Evolutionary conservation across 2,113 vertebrate genomes (phyloP).

Genomic region (Atherinomorus stipes): DNA sequence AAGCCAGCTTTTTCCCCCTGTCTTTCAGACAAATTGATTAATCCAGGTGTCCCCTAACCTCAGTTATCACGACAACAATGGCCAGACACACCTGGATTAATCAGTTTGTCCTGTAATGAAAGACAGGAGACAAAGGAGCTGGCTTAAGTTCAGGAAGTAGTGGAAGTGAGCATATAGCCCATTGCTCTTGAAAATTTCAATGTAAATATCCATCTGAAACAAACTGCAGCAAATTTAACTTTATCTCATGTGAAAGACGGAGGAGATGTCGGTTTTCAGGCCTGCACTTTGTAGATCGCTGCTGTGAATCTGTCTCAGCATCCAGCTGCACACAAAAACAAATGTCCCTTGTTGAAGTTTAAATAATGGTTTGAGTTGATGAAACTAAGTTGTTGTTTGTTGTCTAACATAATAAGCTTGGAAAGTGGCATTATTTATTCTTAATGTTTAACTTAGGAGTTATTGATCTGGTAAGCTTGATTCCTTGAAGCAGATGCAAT

Average conservation of each 20-base stretch:
- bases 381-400: neutral
- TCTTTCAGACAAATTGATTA: no score
- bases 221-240: neutral
- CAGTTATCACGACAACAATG: no score
- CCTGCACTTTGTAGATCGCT: neutral
- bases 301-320: neutral
- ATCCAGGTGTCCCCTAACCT: no score
- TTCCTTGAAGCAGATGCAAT: neutral
- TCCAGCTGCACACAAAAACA: neutral
- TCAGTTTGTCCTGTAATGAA: no score
- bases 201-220: neutral
- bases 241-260: no score
- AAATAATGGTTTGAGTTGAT: neutral
- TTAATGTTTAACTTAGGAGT: slow-evolving; percentile 17
- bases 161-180: no score
- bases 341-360: neutral
- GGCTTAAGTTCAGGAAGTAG: no score
- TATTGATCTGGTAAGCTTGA: neutral
- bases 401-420: neutral
- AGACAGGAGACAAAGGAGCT: no score
- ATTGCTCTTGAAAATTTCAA: no score
- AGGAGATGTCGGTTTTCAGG: neutral
- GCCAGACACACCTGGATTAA: no score
- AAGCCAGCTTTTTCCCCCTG: no score
- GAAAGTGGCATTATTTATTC: neutral